Conservation (phyloP, 2,797 vertebrate species). For the Pygocentrus nattereri region DNA sequence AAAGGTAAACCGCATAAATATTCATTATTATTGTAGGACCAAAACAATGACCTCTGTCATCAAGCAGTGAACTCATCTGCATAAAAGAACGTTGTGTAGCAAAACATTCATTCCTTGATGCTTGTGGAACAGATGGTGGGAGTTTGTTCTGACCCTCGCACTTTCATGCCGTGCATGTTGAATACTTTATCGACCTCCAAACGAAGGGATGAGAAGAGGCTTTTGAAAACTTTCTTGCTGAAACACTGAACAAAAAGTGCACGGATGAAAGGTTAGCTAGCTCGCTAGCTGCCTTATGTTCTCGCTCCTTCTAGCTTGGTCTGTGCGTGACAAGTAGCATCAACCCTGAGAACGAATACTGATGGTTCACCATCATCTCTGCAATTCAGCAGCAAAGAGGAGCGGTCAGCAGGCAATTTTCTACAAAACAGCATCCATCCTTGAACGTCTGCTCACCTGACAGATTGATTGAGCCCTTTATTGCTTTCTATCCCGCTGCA, state of each 20-base stretch:
- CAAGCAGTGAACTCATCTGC: constrained; percentile 26
- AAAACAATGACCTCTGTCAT: constrained; percentile 24
- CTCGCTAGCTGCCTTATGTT: not conserved
- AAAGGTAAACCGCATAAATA: constrained; percentile 42
- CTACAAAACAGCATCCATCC: not conserved
- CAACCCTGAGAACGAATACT: constrained; percentile 10
- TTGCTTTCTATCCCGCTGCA: constrained; percentile 52
- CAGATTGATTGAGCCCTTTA: constrained; percentile 77
- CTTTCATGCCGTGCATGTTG: constrained; percentile 42
- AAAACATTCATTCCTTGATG: not conserved
- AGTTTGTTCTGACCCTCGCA: constrained; percentile 14
- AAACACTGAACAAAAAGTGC: not conserved
- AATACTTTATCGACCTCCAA: constrained; percentile 42
- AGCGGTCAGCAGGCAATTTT: not conserved
- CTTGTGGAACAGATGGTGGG: constrained; percentile 46
- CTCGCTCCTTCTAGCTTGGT: not conserved
- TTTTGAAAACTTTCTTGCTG: constrained; percentile 1
- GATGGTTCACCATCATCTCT: not conserved
- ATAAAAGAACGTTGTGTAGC: constrained; percentile 1
- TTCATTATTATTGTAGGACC: constrained; percentile 17
- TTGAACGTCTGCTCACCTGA: constrained; percentile 70
- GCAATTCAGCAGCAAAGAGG: not conserved
- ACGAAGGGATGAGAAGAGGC: constrained; percentile 5
- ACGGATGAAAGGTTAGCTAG: constrained; percentile 17
- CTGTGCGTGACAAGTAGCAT: not conserved